A percentile compares a stretch with the other conserved stretches of the same genome.
Conservation (phyloP, 2,113 vertebrate species). For the Apaloderma vittatum region DNA sequence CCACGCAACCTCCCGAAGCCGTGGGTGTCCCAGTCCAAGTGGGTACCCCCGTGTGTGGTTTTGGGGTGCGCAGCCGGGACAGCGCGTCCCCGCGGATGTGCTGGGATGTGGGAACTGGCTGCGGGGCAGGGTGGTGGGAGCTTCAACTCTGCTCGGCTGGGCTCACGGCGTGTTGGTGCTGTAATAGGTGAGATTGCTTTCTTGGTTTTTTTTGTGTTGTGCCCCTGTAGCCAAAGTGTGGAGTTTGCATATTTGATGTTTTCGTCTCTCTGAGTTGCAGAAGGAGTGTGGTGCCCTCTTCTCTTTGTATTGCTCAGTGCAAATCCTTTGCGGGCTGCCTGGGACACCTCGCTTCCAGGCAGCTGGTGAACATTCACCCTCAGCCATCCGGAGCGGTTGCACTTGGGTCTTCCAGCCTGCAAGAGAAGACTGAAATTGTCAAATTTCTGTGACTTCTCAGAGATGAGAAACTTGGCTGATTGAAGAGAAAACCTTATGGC, state of each 20-base stretch:
- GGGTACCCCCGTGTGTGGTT: fast-evolving
- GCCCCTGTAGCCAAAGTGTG: background rate
- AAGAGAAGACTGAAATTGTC: background rate
- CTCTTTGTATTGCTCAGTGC: background rate
- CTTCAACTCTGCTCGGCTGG: background rate
- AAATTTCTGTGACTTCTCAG: background rate
- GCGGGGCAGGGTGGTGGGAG: background rate
- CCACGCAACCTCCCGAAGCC: background rate
- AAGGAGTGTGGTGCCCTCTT: background rate
- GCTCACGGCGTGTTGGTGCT: background rate
- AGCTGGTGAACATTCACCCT: background rate
- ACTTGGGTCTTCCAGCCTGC: background rate
- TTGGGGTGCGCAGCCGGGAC: fast-evolving
- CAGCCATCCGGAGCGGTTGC: background rate
- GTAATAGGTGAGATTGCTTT: too few species aligned
- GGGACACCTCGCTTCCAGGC: background rate
- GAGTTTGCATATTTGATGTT: background rate
- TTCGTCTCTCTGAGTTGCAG: background rate
- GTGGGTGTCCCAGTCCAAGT: fast-evolving
- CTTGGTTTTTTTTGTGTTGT: background rate
- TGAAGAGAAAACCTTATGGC: background rate
- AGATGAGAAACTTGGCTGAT: background rate
- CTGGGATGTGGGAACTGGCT: fast-evolving
- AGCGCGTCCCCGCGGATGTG: fast-evolving
- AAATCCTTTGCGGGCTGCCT: background rate